These are phyloP conservation scores for Cyprinus carpio DNA, from an alignment of 2,113 vertebrate species.

Conservation along the genomic window DNA sequence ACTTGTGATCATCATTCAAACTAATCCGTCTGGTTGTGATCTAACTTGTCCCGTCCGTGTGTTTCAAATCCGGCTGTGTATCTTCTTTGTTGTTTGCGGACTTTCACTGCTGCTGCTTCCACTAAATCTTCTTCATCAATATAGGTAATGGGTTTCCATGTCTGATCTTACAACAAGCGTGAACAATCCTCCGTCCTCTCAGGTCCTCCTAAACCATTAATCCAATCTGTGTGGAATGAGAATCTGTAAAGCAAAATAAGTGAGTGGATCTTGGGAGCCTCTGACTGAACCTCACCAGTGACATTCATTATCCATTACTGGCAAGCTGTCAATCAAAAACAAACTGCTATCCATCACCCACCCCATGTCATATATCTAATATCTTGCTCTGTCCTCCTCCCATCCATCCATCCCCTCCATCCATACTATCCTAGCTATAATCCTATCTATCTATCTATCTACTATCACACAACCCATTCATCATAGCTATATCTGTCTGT, in stretches of 20 bases:
- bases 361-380: not conserved
- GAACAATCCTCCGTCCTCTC: not conserved
- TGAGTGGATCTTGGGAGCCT: not conserved
- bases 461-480: too few species aligned
- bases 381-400: not conserved
- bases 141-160: not conserved
- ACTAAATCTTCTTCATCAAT: not conserved
- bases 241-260: conserved; percentile 40
- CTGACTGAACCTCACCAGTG: not conserved
- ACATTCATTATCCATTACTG: not conserved
- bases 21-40: not conserved
- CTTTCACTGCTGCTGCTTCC: not conserved
- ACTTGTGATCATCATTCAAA: not conserved
- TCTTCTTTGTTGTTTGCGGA: not conserved
- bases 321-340: not conserved
- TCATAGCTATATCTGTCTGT: too few species aligned
- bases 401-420: not conserved
- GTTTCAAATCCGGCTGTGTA: not conserved
- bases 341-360: not conserved
- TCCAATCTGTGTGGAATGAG: conserved; percentile 23
- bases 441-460: too few species aligned
- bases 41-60: not conserved
- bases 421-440: too few species aligned
- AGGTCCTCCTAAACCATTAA: conserved; percentile 11
- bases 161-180: not conserved